phyloP scores from a whole-genome alignment of 2,113 vertebrate genomes.

The Perca flavescens region DNA sequence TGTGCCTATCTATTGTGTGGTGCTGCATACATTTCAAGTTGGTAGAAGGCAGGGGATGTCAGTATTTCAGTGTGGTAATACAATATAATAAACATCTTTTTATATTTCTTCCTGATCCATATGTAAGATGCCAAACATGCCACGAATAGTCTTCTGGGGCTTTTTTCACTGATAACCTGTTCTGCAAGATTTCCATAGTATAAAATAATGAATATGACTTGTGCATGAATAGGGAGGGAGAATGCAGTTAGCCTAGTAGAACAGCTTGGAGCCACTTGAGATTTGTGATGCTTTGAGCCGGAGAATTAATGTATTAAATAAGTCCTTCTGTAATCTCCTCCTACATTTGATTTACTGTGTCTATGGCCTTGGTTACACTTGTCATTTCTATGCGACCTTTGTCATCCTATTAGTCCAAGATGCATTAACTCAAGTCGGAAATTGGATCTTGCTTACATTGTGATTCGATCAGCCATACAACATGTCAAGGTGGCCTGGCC shows the following conservation, averaged over 20 bases:
- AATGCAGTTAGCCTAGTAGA: background rate
- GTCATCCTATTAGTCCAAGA: too few species aligned
- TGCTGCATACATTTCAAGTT: background rate
- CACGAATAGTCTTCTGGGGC: background rate
- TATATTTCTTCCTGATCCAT: conserved; percentile 1
- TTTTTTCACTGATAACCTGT: background rate
- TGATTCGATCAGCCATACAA: too few species aligned
- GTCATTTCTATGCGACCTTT: too few species aligned
- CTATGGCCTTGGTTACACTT: too few species aligned
- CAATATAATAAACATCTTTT: background rate
- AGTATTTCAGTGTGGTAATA: background rate
- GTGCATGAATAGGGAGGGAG: background rate
- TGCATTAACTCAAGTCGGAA: too few species aligned
- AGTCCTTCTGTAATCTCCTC: background rate
- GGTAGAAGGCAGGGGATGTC: background rate
- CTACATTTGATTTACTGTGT: background rate
- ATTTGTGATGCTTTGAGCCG: background rate
- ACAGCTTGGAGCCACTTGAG: background rate
- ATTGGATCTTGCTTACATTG: too few species aligned
- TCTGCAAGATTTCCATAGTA: background rate
- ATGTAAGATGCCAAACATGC: background rate
- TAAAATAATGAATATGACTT: background rate
- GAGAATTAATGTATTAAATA: background rate
- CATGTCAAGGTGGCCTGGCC: too few species aligned
- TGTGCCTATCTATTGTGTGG: background rate